These are phyloP conservation scores for Lepidurus apus DNA, from an alignment of 1,140 invertebrate species.

Conservation along the genomic window DNA sequence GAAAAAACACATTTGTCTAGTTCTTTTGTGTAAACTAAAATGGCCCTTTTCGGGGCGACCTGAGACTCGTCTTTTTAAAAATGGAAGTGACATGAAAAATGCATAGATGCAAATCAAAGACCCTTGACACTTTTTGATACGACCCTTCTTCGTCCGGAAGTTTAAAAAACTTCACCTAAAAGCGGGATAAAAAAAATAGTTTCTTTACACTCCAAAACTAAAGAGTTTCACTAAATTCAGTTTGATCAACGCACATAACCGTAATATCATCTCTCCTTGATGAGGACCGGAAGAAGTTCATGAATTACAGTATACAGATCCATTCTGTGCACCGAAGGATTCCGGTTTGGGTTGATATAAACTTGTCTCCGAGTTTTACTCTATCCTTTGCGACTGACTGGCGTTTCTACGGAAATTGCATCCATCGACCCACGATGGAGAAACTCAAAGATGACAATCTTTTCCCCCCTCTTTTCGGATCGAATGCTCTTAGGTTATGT, in stretches of 20 bases:
- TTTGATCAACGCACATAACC: too few species aligned
- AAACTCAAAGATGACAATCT: not conserved
- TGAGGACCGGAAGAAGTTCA: too few species aligned
- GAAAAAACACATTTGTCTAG: too few species aligned
- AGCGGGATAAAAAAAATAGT: too few species aligned
- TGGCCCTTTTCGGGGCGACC: too few species aligned
- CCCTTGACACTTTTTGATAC: not conserved
- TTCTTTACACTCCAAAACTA: too few species aligned
- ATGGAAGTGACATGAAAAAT: not conserved
- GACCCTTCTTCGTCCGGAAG: not conserved
- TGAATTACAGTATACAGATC: too few species aligned
- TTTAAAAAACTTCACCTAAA: not conserved
- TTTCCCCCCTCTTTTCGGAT: not conserved
- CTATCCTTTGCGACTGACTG: not conserved
- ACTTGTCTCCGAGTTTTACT: not conserved
- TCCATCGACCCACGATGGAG: not conserved
- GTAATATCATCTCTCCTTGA: too few species aligned
- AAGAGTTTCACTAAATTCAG: too few species aligned
- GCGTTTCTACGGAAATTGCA: conserved; percentile 14
- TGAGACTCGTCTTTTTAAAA: not conserved
- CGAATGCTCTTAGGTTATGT: not conserved
- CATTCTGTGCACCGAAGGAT: too few species aligned
- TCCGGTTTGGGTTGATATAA: too few species aligned
- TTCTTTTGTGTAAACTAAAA: too few species aligned
- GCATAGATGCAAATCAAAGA: conserved; percentile 13